Percentiles rank a stretch among this genome's conserved stretches.
phyloP scores from a whole-genome alignment of 2,113 vertebrate genomes.

The Zapus hudsonius region DNA sequence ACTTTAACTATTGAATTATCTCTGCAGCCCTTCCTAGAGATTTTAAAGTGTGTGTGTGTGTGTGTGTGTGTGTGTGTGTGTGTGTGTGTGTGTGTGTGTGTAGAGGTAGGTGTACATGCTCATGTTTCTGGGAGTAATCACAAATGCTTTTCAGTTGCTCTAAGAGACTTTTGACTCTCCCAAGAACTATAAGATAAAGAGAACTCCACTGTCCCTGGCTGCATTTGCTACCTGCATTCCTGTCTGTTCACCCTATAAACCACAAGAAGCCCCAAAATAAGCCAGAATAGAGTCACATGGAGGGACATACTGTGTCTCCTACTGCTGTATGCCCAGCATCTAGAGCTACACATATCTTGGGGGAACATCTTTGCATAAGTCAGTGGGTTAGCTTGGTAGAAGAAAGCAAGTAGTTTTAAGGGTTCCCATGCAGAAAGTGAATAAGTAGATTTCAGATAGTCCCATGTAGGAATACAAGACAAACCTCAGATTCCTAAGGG shows the following conservation, averaged over 20 bases:
- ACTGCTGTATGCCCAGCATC: background rate
- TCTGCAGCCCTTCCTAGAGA: background rate
- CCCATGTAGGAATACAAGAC: background rate
- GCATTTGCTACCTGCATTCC: background rate
- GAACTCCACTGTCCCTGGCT: background rate
- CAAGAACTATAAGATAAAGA: background rate
- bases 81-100: background rate
- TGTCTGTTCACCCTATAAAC: background rate
- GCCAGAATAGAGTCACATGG: background rate
- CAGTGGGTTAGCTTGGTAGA: background rate
- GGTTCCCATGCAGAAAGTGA: background rate
- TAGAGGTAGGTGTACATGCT: background rate
- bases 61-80: background rate
- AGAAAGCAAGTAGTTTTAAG: background rate
- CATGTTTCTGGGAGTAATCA: background rate
- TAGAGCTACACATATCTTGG: background rate
- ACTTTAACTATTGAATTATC: no score
- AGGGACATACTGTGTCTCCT: background rate
- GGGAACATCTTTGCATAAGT: background rate
- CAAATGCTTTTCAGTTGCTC: background rate
- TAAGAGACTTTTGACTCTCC: background rate
- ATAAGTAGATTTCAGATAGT: background rate
- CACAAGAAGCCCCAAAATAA: background rate
- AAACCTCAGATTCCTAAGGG: background rate
- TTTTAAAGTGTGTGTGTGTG: background rate